Evolutionary conservation across 2,113 vertebrate genomes (phyloP), one percentile per base, ranked within the genome.

Genomic region (Pelmatolapia mariae): DNA sequence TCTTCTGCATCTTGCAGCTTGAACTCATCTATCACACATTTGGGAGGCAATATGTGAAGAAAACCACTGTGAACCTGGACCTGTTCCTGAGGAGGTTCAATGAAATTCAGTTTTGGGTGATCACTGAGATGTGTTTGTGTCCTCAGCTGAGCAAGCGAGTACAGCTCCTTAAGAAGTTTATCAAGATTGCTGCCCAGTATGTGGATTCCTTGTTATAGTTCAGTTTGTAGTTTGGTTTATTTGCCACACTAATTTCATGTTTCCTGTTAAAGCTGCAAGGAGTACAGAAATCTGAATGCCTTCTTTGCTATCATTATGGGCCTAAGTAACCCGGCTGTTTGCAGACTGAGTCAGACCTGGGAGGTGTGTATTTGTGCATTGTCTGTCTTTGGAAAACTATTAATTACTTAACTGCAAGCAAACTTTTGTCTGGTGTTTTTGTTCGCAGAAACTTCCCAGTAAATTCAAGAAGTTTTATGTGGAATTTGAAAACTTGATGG

Each of bases 401-500:
- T 81, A 18, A 80, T 7, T 50, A 66, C 54, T 31, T 18, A 61
- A 33, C 15, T 29, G 7, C 26, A 40, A 53, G 8, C 40, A 63
- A 78, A 82, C 45, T 1, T 52, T 13, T 56, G 87, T 38, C 31
- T 94, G 80, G 87, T 89, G 18, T 95, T 94, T 97, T 66, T 95
- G 90, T 97, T 96, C 89, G 91, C 97, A 99, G 99, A 99, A 99
- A 98, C 98, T 99, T 94, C 98, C 99, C 86, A 98, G 97, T 97
- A 99, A 99, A 95, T 99, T 99, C 94, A 99, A 98, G 96, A 99
- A 98, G 97, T 98, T 98, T 97, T 99, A 98, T 63, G 96, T 96
- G 6, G 99, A 99, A 95, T 99, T 99, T 98, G 99, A 99, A 96
- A 99, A 97, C 96, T 95, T 99, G 94, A 99, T 99, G 99, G 99